Base-by-base conservation (phyloP, 2,888 invertebrate genomes). In the Tolmerus cingulatus region DNA sequence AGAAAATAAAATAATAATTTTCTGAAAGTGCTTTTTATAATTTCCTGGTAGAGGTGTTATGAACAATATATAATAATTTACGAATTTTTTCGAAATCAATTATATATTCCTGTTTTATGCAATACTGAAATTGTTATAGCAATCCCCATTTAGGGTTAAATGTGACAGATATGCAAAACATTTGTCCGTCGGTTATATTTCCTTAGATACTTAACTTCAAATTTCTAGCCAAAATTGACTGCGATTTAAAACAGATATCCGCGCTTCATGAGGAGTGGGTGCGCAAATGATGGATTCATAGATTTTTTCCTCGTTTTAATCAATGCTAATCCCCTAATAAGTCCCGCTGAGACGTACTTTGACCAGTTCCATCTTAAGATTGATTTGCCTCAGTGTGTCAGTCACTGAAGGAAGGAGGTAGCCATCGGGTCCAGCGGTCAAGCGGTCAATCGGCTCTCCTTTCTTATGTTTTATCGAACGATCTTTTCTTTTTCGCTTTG, bases 311-410 rank as follows among this genome's bases (percentile, higher is more conserved):
- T 23, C 66, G 1, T 77, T 77, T n/a, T 40, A 23, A 14, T 40
- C 78, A 43, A 78, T 78, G 46, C 19, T 78, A 78, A 78, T 78
- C 78, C 37, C 43, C 78, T 43, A 40, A 78, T 40, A 78, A 78
- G 43, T 5, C 78, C 40, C 78, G 43, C 19, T 78, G 40, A 43
- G 78, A 37, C 43, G 34, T 78, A 43, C 23, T 78, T 78, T 40
- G 23, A 46, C 19, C 27, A 9, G 27, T 19, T 66, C 66, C n/a
- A 16, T 27, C 40, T 8, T 8, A 43, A 78, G 78, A 78, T 78
- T 78, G 78, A 78, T 78, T 78, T 23, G 43, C 78, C 43, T 37
- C 5, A 78, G 23, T 37, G 37, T 76, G 43, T 78, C 78, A 43
- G 19, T 43, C 40, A 40, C 66, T 12, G 66, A 51, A 27, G 66